Base-by-base conservation (phyloP, 2,888 invertebrate species). In the Erynnis tages region DNA sequence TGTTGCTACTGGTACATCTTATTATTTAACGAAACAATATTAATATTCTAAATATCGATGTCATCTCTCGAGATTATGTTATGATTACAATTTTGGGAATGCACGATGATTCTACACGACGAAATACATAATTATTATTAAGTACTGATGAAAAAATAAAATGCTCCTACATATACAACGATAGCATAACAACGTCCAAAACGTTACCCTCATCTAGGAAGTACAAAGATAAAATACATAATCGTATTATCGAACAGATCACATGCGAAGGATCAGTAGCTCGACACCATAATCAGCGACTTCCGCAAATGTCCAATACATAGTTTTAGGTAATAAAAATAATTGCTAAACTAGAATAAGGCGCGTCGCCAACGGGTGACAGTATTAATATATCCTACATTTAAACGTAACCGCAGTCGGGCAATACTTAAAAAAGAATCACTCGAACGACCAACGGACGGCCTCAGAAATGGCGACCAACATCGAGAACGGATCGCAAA, bases 21-120 rank as follows among this genome's bases (percentile, higher is more conserved):
- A 87, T 82, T 83, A 87, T 69, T 80, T 83, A 87, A 82, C 77
- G 82, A 50, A 83, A 83, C 76, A 80, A 80, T 79, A 81, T 82
- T 21, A 21, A 21, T 82, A 84, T 69, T 78, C 86, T 87, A 86
- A 82, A 82, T 80, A 82, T 79, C 72, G 79, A 84, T 69, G 81
- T 78, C 80, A 80, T 77, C 78, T 77, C 73, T 77, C 76, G 76
- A 79, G 79, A 82, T 75, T 72, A 79, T 77, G 75, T 78, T 80
- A 82, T 73, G 85, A 84, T 84, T 87, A 86, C 72, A 84, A 82
- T 85, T 44, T 86, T 82, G 82, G 86, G 86, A 88, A 88, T 87
- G 87, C 83, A 83, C 30, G 16, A 49, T 79, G 82, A 86, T 79
- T 79, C 86, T 87, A 86, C 81, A 79, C 71, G 81, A 82, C 74